Percentiles rank a stretch among this genome's conserved stretches.
Conservation (phyloP, 2,888 invertebrate genomes). For the Diarsia dahlii region DNA sequence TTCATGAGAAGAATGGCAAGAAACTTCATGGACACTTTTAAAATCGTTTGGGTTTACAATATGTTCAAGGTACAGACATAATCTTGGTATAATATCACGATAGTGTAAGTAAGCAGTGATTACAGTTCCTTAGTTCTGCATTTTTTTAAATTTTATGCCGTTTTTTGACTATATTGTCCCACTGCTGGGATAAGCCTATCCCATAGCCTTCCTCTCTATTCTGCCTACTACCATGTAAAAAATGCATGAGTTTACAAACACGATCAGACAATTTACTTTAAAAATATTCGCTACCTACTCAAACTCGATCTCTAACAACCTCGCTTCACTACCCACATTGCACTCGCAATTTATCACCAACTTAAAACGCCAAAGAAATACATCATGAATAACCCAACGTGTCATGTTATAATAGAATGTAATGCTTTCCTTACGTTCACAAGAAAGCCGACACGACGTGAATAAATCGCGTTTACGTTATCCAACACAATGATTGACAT, state of each 20-base stretch:
- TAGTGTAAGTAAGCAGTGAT: background rate
- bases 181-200: background rate
- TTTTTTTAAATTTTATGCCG: background rate
- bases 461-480: conserved; percentile 44
- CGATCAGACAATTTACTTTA: background rate
- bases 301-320: background rate
- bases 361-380: conserved; percentile 38
- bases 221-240: background rate
- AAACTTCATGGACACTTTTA: no score
- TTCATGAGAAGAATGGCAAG: no score
- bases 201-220: background rate
- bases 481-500: conserved; percentile 53
- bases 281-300: background rate
- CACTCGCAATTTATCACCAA: conserved; percentile 28
- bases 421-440: conserved; percentile 28
- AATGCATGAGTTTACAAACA: background rate
- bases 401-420: conserved; percentile 41
- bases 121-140: background rate
- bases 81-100: background rate
- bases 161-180: background rate
- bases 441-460: conserved; percentile 47
- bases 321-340: background rate
- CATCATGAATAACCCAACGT: conserved; percentile 29
- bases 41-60: no score
- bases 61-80: no score